Evolutionary conservation across 1,140 invertebrate genomes (phyloP), one percentile per base, ranked within the genome.

Genomic region (Drosophila virilis): DNA sequence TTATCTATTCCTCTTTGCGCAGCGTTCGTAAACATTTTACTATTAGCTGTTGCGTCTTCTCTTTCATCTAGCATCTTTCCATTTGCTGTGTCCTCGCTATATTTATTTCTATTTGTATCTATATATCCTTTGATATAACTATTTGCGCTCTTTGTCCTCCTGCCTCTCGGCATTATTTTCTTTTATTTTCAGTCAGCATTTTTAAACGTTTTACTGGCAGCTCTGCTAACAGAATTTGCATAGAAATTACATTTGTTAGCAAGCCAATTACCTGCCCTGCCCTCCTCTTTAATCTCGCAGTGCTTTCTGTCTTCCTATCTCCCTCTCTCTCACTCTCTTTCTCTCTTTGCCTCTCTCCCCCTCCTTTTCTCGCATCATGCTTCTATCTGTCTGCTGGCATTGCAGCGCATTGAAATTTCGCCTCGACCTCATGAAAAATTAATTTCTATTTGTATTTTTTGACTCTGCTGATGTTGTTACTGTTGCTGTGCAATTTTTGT

Each of bases 341-440:
- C 22, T 32, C 17, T 8, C 37, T 33, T 9, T 35, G 9, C 2
- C 43, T 33, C 9, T 46, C 32, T 59, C 13, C 8, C 32, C 45
- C 8, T 9, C 40, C 8, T 46, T 37, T 8, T 60, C 28, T 33
- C 28, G 5, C 40, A 17, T 0, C 12, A 1, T n/a, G 3, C 22
- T 28, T n/a, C 17, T 6, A 10, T 13, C 10, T 5, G 8, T 13
- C 8, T 22, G 43, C 37, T 55, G 9, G 22, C n/a, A 52, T 54
- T 43, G 43, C 40, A 73, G 70, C 54, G 70, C 66, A 69, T 52
- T 57, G 9, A 40, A 22, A 55, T 37, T 54, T 69, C 71, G 71
- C 28, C 51, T 71, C 15, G 38, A 58, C 13, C 55, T 61, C 50
- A 61, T 42, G 10, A 68, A 61, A 67, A 59, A 54, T 54, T 54